Evolutionary conservation across 2,888 invertebrate genomes (phyloP), one percentile per base, ranked within the genome.

Genomic region (Creontiades dilutus): DNA sequence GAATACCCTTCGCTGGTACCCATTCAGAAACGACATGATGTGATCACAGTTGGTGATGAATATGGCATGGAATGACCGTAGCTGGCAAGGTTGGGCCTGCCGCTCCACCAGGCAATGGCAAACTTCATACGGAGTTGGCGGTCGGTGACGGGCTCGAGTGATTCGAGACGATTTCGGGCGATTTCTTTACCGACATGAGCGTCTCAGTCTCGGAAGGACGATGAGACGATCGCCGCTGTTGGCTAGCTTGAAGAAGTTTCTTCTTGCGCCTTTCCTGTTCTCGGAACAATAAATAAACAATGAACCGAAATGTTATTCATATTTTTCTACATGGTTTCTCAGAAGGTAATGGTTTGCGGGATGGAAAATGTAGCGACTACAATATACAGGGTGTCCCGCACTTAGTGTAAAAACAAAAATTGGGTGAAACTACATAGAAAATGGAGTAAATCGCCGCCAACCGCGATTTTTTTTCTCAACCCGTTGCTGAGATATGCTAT

Each of bases 181-280:
- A 27, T 52, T 23, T 88, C 55, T 47, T 19, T n/a, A 27, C 78
- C 48, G 55, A 28, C 88, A 88, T 46, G 1, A 88, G 37, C 76
- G 52, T 88, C 13, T 88, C 88, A n/a, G 11, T 80, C 78, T 88
- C 88, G 12, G 27, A 27, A 3, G 57, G 80, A 16, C 78, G 57
- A 14, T 46, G 68, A 11, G 88, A 88, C 28, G 55, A 7, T 13
- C 68, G 37, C 19, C 88, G 19, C 27, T 88, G 88, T 52, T 80
- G 55, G 28, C 76, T 55, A 0, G 76, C 78, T 88, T 52, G 19
- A 48, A 88, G 27, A 19, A 88, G 37, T 28, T 88, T 88, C 78
- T 88, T 88, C 80, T 80, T 88, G 55, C 88, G 46, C 55, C 52
- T 88, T 52, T 88, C 88, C 88, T 88, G 52, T 28, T 14, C n/a